phyloP scores from a whole-genome alignment of 2,113 vertebrate species.

The human region DNA sequence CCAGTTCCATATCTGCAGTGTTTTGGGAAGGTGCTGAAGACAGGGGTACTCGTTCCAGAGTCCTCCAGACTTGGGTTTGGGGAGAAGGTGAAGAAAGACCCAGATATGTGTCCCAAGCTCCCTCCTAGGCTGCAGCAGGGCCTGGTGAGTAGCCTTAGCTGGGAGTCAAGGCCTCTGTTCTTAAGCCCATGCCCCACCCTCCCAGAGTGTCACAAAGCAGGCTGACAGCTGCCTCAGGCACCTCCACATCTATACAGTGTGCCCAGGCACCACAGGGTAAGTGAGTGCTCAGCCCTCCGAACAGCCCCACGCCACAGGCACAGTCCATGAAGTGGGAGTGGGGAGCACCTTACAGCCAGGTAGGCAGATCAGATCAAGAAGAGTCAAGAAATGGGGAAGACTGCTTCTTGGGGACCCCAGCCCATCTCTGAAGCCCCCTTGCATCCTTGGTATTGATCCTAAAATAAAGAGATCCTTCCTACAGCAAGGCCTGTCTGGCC shows the following conservation, averaged over 20 bases:
- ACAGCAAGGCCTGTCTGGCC: not conserved
- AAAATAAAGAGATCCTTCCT: not conserved
- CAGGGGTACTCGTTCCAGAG: not conserved
- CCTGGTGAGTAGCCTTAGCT: not conserved
- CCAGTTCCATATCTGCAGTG: not conserved
- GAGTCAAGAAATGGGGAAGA: not conserved
- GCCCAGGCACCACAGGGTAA: not conserved
- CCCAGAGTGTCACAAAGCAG: not conserved
- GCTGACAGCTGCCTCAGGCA: not conserved
- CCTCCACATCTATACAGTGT: rapidly evolving
- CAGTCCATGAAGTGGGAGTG: not conserved
- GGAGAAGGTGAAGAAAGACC: not conserved
- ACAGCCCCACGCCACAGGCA: not conserved
- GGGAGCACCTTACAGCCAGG: not conserved
- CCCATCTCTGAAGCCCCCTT: not conserved
- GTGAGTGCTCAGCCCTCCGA: not conserved
- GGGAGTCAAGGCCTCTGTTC: not conserved
- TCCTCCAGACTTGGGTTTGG: not conserved
- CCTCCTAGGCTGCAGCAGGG: not conserved
- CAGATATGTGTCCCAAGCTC: not conserved
- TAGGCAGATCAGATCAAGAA: not conserved
- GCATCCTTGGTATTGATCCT: not conserved
- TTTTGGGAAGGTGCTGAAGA: not conserved
- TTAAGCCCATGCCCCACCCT: not conserved
- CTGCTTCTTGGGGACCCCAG: not conserved